These are phyloP conservation scores for Syrrhaptes paradoxus DNA, from an alignment of 2,113 vertebrate genomes.

Conservation along the genomic window DNA sequence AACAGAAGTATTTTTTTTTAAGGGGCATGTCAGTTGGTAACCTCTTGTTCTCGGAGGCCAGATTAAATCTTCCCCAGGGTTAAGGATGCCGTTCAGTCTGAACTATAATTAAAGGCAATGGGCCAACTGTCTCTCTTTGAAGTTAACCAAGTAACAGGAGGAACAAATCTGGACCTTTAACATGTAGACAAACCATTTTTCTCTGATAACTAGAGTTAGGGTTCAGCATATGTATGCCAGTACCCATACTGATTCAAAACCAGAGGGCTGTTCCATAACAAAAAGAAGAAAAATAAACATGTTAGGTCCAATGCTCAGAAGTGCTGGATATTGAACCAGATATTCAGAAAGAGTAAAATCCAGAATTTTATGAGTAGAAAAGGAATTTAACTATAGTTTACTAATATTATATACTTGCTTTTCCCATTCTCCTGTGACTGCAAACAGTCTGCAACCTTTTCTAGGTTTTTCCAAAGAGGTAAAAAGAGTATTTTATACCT, in stretches of 20 bases:
- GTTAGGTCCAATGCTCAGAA: not conserved
- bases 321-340: not conserved
- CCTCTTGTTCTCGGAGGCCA: not conserved
- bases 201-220: not conserved
- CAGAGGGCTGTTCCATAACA: not conserved
- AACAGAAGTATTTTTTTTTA: not conserved
- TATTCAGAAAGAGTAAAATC: not conserved
- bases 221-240: not conserved
- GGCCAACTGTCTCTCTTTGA: constrained; percentile 29
- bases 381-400: not conserved
- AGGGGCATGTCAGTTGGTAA: not conserved
- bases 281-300: not conserved
- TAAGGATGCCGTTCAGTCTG: constrained; percentile 2
- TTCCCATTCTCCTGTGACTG: not conserved
- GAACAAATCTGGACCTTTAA: constrained; percentile 30
- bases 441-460: not conserved
- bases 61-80: constrained; percentile 32
- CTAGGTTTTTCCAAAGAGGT: not conserved
- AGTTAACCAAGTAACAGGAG: constrained; percentile 41
- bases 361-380: not conserved
- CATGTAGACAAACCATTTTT: not conserved
- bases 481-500: not conserved
- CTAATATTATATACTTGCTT: not conserved
- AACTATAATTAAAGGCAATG: constrained; percentile 42
- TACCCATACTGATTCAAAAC: not conserved